Base-by-base conservation (phyloP, 2,888 invertebrate species). In the Piscicola geometra region DNA sequence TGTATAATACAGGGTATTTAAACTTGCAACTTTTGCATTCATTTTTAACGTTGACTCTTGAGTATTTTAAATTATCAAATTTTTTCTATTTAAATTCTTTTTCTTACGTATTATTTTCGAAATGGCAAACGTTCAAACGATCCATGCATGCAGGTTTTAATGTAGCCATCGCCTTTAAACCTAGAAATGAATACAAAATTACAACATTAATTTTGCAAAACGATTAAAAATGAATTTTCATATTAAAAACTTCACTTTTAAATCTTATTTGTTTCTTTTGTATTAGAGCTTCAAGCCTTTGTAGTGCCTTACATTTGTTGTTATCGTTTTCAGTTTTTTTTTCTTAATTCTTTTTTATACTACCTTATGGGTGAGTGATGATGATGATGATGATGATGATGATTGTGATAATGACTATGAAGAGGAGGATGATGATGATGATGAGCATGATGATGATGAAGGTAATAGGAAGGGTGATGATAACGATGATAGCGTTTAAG, bases 301-400 rank as follows among this genome's bases (percentile, higher is more conserved):
- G n/a, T 15, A 5, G 41, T 41, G 41, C 41, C 41, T 41, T 41
- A 9, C 41, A n/a, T n/a, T n/a, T n/a, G n/a, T n/a, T n/a, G n/a
- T n/a, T n/a, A n/a, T n/a, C n/a, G n/a, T 41, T 41, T 41, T 41
- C 41, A 41, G 41, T 41, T 28, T 64, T n/a, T 12, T 3, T n/a
- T 9, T 12, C 64, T n/a, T 21, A 5, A 21, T 21, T 64, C 30
- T 64, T n/a, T 3, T 64, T 9, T 30, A 64, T n/a, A n/a, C 64
- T 30, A 64, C 21, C 9, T 9, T 30, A 64, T 30, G 64, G 41
- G 5, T 64, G 64, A 64, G 64, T 30, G 30, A 28, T 64, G 64
- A 64, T 64, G 64, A 64, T 64, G 64, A 28, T 64, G 30, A n/a
- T 64, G 64, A 64, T 64, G 30, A 64, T 30, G 64, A 64, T 64